Conservation (phyloP, 2,113 vertebrate genomes). For the Periophthalmus modestus region DNA sequence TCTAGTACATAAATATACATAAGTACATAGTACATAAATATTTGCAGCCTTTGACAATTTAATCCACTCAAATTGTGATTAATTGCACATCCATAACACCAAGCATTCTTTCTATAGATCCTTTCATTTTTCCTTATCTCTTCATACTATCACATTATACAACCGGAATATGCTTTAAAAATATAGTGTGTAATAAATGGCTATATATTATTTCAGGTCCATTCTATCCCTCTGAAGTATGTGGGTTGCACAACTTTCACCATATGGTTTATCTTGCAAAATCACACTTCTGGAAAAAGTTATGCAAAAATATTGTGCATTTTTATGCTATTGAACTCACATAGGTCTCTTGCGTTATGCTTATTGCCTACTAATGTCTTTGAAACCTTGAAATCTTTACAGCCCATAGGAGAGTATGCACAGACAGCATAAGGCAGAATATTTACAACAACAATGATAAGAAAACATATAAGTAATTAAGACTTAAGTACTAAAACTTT, state of each 20-base stretch:
- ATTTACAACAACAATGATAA: too few species aligned
- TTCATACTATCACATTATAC: not conserved
- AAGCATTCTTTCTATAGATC: not conserved
- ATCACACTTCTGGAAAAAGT: not conserved
- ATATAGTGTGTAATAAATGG: not conserved
- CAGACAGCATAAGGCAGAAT: not conserved
- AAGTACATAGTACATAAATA: too few species aligned
- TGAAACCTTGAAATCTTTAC: not conserved
- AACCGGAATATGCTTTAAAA: not conserved
- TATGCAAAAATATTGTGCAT: not conserved
- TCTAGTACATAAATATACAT: too few species aligned
- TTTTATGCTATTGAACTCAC: not conserved
- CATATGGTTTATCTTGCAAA: not conserved
- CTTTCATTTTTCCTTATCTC: not conserved
- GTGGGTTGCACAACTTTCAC: constrained; percentile 16
- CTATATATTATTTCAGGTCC: not conserved
- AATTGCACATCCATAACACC: not conserved
- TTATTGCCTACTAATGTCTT: not conserved
- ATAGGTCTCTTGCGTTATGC: not conserved
- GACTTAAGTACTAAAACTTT: too few species aligned
- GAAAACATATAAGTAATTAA: too few species aligned
- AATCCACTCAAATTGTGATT: too few species aligned
- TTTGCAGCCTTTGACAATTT: too few species aligned
- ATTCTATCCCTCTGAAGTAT: not conserved
- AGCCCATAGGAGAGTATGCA: not conserved